Evolutionary conservation across 2,797 vertebrate genomes (phyloP).

Genomic region (Rhinogobio ventralis): DNA sequence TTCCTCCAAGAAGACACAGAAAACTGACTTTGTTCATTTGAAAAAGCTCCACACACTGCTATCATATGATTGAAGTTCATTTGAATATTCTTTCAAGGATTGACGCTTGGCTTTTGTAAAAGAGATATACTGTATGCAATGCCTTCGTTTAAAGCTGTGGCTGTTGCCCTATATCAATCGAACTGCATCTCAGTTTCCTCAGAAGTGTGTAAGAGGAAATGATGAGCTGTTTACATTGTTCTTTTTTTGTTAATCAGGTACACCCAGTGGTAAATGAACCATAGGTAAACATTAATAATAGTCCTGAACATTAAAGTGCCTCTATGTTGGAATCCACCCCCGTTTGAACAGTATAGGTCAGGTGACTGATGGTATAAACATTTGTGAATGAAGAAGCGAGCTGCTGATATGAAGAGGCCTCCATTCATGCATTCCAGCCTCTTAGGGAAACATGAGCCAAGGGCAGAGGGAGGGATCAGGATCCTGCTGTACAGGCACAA

Average conservation of each 20-base stretch:
- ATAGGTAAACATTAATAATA: constrained; percentile 65
- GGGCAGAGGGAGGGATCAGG: constrained; percentile 51
- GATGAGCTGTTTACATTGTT: constrained; percentile 51
- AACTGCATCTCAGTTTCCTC: constrained; percentile 24
- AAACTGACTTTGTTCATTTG: constrained; percentile 57
- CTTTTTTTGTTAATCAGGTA: constrained; percentile 53
- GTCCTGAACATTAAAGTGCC: constrained; percentile 61
- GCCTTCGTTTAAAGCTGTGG: background rate
- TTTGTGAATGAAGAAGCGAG: constrained; percentile 78
- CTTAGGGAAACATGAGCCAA: constrained; percentile 71
- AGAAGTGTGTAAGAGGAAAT: constrained; percentile 41
- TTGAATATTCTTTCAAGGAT: background rate
- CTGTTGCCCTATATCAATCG: constrained; percentile 7
- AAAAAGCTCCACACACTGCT: background rate
- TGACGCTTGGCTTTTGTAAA: background rate
- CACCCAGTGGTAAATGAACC: constrained; percentile 60
- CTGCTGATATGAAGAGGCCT: constrained; percentile 65
- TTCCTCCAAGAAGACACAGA: constrained; percentile 43
- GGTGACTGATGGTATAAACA: constrained; percentile 74
- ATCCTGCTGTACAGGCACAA: constrained; percentile 50
- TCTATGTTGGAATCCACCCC: constrained; percentile 55
- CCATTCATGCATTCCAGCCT: constrained; percentile 78
- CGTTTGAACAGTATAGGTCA: constrained; percentile 74
- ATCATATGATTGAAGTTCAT: background rate
- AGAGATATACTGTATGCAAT: background rate